Evolutionary conservation across 2,113 vertebrate genomes (phyloP).

Genomic region (Mesembrinibis cayennensis): DNA sequence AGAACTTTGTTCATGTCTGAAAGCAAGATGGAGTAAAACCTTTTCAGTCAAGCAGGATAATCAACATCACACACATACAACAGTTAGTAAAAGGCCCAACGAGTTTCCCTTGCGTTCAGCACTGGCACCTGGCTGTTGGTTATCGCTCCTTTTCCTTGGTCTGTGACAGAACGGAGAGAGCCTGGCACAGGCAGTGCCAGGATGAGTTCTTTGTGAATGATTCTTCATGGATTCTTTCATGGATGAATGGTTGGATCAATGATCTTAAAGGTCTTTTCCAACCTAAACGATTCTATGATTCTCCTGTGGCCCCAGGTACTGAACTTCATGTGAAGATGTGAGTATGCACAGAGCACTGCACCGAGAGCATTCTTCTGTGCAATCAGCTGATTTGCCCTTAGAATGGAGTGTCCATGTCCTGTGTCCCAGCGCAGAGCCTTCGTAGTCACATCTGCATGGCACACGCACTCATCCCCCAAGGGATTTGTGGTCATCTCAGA

Average conservation of each 20-base stretch:
- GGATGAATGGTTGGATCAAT: no score
- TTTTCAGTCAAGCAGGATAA: background rate
- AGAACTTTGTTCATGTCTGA: background rate
- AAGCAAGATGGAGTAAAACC: background rate
- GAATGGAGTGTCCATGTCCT: background rate
- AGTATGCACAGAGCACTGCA: background rate
- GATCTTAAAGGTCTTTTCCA: no score
- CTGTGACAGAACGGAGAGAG: background rate
- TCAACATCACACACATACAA: fast-evolving
- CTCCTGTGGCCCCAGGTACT: background rate
- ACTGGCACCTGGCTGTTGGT: background rate
- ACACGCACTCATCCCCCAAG: background rate
- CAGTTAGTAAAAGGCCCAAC: background rate
- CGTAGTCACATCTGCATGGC: background rate
- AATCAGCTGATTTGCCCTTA: background rate
- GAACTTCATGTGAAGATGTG: background rate
- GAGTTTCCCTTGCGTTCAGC: background rate
- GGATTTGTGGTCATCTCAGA: background rate
- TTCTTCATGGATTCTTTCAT: no score
- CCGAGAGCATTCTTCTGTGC: background rate
- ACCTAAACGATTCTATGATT: no score
- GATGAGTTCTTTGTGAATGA: no score
- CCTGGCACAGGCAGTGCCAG: background rate
- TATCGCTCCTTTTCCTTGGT: background rate
- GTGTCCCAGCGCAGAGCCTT: background rate